Conservation (phyloP, 2,113 vertebrate genomes). For the Corvus hawaiiensis region DNA sequence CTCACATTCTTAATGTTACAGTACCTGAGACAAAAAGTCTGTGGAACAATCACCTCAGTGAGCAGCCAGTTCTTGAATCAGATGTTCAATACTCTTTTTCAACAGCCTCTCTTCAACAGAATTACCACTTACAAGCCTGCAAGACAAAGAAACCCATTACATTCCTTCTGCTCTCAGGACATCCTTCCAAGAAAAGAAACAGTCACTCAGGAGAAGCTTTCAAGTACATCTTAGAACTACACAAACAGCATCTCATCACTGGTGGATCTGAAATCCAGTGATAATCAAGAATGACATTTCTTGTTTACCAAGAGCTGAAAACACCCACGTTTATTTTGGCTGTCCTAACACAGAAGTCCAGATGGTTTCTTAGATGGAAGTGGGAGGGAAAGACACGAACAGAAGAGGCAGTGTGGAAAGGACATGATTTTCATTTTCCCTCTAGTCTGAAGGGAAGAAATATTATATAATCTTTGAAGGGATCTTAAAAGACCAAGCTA, state of each 20-base stretch:
- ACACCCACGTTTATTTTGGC: background rate
- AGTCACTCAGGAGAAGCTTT: background rate
- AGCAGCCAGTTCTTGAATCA: constrained; percentile 85
- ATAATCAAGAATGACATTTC: background rate
- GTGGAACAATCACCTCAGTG: constrained; percentile 84
- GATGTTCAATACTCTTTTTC: constrained; percentile 83
- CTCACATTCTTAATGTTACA: background rate
- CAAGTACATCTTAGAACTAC: background rate
- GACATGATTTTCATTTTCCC: background rate
- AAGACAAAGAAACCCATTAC: background rate
- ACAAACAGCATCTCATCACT: background rate
- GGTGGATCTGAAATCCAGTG: background rate
- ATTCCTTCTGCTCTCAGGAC: background rate
- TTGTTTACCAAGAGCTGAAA: background rate
- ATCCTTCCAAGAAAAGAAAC: background rate
- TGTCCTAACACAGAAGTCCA: background rate
- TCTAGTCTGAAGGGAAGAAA: background rate
- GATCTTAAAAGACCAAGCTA: background rate
- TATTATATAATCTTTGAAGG: background rate
- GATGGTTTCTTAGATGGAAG: background rate
- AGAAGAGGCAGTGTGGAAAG: background rate
- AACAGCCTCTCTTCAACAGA: background rate
- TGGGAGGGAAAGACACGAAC: background rate
- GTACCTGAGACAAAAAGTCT: constrained; percentile 85
- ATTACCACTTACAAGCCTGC: background rate